Base-by-base conservation (phyloP, 2,888 invertebrate genomes). In the Morpho deidamia region DNA sequence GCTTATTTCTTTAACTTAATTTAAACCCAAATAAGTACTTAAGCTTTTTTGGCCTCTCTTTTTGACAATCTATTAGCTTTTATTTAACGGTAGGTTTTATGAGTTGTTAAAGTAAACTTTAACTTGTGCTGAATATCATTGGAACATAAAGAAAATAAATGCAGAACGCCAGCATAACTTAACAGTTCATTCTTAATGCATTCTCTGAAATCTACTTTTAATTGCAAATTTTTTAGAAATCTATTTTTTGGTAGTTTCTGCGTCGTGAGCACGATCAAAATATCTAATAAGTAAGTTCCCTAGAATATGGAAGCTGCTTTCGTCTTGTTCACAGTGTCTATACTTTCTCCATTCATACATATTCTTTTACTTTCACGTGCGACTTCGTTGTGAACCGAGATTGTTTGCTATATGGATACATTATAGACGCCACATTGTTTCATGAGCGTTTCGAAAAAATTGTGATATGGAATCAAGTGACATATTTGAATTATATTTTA, bases 321-420 rank as follows among this genome's bases (percentile, higher is more conserved):
- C 54, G 50, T 59, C 39, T 56, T 52, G 44, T 56, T 71, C 68
- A 61, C 69, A 71, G 69, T 71, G 72, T n/a, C 41, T 66, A 72
- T 79, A 84, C 87, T 87, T 87, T 88, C 87, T 85, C 86, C 80
- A 81, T 82, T 84, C 83, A 83, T 77, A 71, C 63, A 71, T 74
- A 74, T 70, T 72, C 76, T 71, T 72, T 69, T 77, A 77, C 84
- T 86, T 87, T 87, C 86, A 72, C 67, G 62, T 63, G 68, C 68
- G 64, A 66, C 38, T 52, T 32, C 68, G 70, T 70, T 81, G 77
- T 76, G 80, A 80, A 74, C 69, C 69, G 64, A 70, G 74, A 78
- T 76, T 74, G 74, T 75, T 71, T 67, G 68, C 70, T 68, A 73
- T 75, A 74, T 73, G 75, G 72, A 74, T 81, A 42, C 49, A 55